These are phyloP conservation scores for Potorous gilbertii DNA, from an alignment of 2,797 vertebrate genomes.

Conservation along the genomic window DNA sequence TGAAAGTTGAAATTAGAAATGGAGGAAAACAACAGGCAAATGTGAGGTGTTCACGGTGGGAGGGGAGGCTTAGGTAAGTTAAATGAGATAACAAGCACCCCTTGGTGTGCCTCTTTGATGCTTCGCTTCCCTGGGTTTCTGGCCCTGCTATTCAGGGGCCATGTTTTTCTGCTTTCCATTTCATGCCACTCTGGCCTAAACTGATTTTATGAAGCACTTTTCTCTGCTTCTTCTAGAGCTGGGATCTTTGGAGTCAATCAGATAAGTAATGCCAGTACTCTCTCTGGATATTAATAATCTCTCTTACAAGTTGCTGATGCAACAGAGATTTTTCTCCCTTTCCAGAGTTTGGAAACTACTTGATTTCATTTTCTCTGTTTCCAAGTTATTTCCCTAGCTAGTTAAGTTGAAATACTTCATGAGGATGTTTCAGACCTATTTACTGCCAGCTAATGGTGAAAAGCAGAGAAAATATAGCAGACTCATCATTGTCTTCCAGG, in stretches of 20 bases:
- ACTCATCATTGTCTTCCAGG: conserved; percentile 50
- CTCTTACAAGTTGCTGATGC: conserved; percentile 47
- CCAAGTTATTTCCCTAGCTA: conserved; percentile 42
- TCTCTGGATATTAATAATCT: not conserved
- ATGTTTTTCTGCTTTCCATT: not conserved
- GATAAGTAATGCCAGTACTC: not conserved
- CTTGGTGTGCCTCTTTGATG: not conserved
- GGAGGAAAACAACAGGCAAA: not conserved
- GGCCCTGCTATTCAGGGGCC: not conserved
- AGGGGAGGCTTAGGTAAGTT: not conserved
- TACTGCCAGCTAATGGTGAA: conserved; percentile 57
- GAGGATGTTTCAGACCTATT: conserved; percentile 62
- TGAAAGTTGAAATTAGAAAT: not conserved
- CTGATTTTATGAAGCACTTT: not conserved
- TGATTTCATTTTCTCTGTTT: not conserved
- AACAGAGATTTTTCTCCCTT: conserved; percentile 1
- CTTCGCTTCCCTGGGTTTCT: not conserved
- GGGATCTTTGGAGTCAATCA: conserved; percentile 6
- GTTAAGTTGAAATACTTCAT: not conserved
- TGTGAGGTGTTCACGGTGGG: not conserved
- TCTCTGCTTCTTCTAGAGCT: not conserved
- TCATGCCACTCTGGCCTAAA: not conserved
- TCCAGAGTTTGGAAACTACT: conserved; percentile 25
- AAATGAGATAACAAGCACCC: not conserved
- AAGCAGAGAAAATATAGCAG: conserved; percentile 66